Base-by-base conservation (phyloP, 2,888 invertebrate genomes). In the Theodoxus fluviatilis region DNA sequence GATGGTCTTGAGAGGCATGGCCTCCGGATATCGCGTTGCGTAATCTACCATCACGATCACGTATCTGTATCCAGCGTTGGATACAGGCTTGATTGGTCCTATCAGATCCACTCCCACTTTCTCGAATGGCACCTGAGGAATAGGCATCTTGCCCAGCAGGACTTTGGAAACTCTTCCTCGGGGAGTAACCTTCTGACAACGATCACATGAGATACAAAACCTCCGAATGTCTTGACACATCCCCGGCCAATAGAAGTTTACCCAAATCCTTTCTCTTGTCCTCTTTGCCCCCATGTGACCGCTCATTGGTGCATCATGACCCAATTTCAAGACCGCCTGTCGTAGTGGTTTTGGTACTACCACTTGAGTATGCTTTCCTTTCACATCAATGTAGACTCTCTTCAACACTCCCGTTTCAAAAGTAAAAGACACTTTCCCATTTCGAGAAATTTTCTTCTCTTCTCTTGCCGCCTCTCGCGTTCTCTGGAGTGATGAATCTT, bases 171-270 rank as follows among this genome's bases (percentile, higher is more conserved):
- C 40, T 40, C 43, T 65, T 25, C 65, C 65, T 65, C 31, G n/a
- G 1, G 38, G 22, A 38, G 31, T 7, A 12, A 31, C 43, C 40
- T 43, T n/a, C 31, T 65, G 57, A 43, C 65, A 65, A 3, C n/a
- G 28, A 40, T 40, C 65, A 43, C 43, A 65, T 3, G 65, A 65
- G 18, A 22, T 22, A 43, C 43, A 47, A n/a, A 38, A 65, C 38
- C 40, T n/a, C 22, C 43, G 43, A 15, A 65, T 31, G 31, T 65
- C 65, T 9, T 18, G 15, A 40, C 43, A 43, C 40, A 65, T 40
- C 25, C 40, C 65, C 31, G 65, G 65, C 65, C 65, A 65, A 65
- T 40, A 65, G 43, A 65, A 65, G 52, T 52, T n/a, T 9, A n/a
- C 52, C 52, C n/a, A 18, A 9, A 52, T n/a, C 57, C 68, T 3